Conservation (phyloP, 2,113 vertebrate genomes). For the Gnathonemus longibarbis region DNA sequence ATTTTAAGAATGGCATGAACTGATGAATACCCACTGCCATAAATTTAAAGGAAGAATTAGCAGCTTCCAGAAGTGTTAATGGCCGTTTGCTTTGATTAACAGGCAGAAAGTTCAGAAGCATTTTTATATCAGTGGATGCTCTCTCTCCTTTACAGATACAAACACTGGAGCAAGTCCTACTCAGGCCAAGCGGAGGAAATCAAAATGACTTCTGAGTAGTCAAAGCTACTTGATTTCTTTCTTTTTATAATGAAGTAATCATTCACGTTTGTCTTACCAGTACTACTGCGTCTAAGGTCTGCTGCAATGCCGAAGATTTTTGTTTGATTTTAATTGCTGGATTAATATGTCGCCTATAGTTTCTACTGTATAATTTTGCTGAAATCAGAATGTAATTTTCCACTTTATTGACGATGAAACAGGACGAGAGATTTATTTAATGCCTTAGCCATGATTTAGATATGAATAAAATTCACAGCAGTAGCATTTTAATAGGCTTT, state of each 20-base stretch:
- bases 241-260: conserved; percentile 59
- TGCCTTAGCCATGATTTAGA: background rate
- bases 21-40: background rate
- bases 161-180: conserved; percentile 85
- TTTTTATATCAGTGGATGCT: background rate
- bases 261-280: conserved; percentile 61
- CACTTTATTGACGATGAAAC: conserved; percentile 48
- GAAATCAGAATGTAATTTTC: conserved; percentile 62
- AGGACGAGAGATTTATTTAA: background rate
- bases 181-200: conserved; percentile 97
- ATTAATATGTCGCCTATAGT: conserved; percentile 57
- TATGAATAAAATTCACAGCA: background rate
- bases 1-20: background rate
- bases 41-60: background rate
- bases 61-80: background rate
- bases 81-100: background rate
- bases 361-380: conserved; percentile 60
- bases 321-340: conserved; percentile 61
- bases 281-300: conserved; percentile 57
- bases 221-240: conserved; percentile 78
- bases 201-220: conserved; percentile 87
- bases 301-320: conserved; percentile 28
- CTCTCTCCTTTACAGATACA: conserved; percentile 52
- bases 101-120: background rate
- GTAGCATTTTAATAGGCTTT: background rate